phyloP scores from a whole-genome alignment of 1,140 invertebrate species.

The Drosophila elegans region DNA sequence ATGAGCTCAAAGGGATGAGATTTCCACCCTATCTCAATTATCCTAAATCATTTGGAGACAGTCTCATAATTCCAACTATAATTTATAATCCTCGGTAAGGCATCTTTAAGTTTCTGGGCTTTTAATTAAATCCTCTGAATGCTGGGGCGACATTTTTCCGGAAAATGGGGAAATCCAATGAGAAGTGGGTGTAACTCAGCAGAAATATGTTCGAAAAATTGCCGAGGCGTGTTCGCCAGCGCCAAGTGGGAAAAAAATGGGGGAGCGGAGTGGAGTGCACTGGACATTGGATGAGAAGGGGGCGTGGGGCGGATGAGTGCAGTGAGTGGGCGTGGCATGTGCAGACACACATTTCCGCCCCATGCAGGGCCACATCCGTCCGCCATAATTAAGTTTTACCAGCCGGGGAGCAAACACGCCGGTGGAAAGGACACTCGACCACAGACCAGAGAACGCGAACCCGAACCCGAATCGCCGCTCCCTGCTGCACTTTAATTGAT shows the following conservation, averaged over 20 bases:
- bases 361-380: slow-evolving; percentile 75
- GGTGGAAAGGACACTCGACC: slow-evolving; percentile 11
- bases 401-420: slow-evolving; percentile 27
- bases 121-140: slow-evolving; percentile 50
- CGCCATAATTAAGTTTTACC: slow-evolving; percentile 77
- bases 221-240: slow-evolving; percentile 68
- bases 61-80: slow-evolving; percentile 16
- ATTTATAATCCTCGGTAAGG: slow-evolving; percentile 31
- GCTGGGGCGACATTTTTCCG: slow-evolving; percentile 41
- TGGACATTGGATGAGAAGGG: not conserved
- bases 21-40: slow-evolving; percentile 4
- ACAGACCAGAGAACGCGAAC: slow-evolving; percentile 9
- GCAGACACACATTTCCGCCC: slow-evolving; percentile 58
- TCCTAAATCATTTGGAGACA: slow-evolving; percentile 5
- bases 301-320: not conserved
- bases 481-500: slow-evolving; percentile 75
- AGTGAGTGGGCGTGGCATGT: slow-evolving; percentile 37
- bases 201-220: slow-evolving; percentile 80
- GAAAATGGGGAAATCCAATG: slow-evolving; percentile 13
- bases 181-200: slow-evolving; percentile 40
- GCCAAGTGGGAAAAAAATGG: slow-evolving; percentile 44
- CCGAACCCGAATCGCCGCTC: slow-evolving; percentile 9
- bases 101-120: slow-evolving; percentile 32
- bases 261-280: slow-evolving; percentile 8
- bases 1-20: not conserved